Conservation (phyloP, 2,888 invertebrate genomes). For the Bimastos eiseni region DNA sequence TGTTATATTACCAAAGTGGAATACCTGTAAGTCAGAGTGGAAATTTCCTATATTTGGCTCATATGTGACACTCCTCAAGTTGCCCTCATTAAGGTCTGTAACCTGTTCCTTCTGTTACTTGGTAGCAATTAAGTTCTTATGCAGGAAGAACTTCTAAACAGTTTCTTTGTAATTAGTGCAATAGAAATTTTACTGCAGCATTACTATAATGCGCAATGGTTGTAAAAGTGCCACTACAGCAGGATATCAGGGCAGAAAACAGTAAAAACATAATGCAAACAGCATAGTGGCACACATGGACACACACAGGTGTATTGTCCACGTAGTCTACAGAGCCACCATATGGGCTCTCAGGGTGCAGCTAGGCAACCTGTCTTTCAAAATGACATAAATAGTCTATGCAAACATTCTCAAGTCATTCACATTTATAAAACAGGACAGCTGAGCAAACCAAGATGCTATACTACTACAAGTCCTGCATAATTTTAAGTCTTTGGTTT, state of each 20-base stretch:
- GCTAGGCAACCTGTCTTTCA: conserved; percentile 6
- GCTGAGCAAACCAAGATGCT: conserved; percentile 4
- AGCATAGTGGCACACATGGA: too few relatives aligned
- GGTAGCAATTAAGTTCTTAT: background rate
- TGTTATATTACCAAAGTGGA: too few relatives aligned
- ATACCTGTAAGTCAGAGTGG: too few relatives aligned
- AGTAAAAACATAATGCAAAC: background rate
- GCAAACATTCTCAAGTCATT: background rate
- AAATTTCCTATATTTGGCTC: too few relatives aligned
- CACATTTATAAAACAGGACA: background rate
- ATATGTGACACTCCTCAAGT: too few relatives aligned
- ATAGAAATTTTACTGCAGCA: too few relatives aligned
- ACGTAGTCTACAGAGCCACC: background rate
- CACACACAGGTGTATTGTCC: background rate
- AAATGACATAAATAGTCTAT: background rate
- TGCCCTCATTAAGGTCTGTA: too few relatives aligned
- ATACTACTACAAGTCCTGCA: background rate
- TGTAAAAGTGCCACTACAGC: background rate
- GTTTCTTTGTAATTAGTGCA: background rate
- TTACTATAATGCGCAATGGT: too few relatives aligned
- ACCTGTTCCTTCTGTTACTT: too few relatives aligned
- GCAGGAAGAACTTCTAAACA: background rate
- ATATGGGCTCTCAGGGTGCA: background rate
- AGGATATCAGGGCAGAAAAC: background rate
- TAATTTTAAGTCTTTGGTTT: background rate